These are phyloP conservation scores for Ciconia stormi DNA, from an alignment of 2,113 vertebrate species.

Conservation along the genomic window DNA sequence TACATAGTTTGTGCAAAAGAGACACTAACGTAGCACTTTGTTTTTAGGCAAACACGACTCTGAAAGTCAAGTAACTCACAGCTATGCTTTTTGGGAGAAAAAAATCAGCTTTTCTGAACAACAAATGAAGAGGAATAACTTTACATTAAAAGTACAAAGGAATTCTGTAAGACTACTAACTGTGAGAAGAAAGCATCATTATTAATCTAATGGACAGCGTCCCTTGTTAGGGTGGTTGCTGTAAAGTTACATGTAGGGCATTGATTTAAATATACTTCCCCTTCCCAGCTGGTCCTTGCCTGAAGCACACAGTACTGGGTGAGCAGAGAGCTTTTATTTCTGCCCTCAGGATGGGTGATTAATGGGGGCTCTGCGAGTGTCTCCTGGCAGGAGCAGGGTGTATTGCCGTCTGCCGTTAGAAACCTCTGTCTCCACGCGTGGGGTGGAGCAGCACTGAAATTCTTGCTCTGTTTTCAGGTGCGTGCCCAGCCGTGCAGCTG, in stretches of 20 bases:
- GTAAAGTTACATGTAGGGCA: not conserved
- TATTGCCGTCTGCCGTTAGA: not conserved
- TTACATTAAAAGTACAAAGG: not conserved
- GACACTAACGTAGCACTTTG: not conserved
- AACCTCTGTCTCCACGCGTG: accelerated
- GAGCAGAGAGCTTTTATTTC: constrained; percentile 11
- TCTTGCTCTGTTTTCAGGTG: not conserved
- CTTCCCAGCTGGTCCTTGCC: not conserved
- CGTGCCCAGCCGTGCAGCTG: not conserved
- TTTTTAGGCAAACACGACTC: not conserved
- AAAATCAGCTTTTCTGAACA: not conserved
- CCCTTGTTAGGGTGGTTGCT: not conserved
- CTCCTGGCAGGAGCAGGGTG: not conserved
- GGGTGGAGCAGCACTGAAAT: not conserved
- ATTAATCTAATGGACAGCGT: not conserved
- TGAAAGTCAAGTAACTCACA: not conserved
- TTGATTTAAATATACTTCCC: not conserved
- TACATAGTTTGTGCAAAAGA: not conserved
- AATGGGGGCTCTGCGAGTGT: not conserved
- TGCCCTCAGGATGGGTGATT: not conserved
- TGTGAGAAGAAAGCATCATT: not conserved
- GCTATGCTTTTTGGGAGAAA: not conserved
- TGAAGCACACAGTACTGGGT: not conserved
- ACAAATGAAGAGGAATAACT: not conserved
- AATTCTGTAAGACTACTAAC: not conserved